These are phyloP conservation scores for Pygocentrus nattereri DNA, from an alignment of 2,797 vertebrate genomes.

Conservation along the genomic window DNA sequence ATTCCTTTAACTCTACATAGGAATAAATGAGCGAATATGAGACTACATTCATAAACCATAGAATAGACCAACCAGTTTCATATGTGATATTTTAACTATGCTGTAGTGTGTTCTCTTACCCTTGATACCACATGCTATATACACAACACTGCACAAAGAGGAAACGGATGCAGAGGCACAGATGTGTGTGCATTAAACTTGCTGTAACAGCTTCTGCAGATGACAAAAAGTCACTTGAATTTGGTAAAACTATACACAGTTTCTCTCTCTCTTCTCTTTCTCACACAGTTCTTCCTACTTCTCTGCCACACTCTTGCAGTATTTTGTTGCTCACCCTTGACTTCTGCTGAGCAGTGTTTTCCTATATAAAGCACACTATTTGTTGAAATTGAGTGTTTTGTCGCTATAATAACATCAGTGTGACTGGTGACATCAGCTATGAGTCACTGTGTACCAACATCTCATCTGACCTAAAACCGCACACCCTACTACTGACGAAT, in stretches of 20 bases:
- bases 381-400: conserved; percentile 32
- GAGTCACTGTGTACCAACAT: conserved; percentile 21
- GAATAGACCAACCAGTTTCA: conserved; percentile 3
- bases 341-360: conserved; percentile 2
- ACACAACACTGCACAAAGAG: conserved; percentile 18
- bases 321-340: background rate
- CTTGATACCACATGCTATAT: conserved; percentile 17
- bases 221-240: conserved; percentile 37
- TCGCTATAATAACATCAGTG: conserved; percentile 43
- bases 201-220: conserved; percentile 34
- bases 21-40: background rate
- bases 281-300: background rate
- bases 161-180: conserved; percentile 48
- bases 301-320: background rate
- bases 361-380: background rate
- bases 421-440: conserved; percentile 39
- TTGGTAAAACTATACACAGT: conserved; percentile 16
- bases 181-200: conserved; percentile 40
- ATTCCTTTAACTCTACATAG: background rate
- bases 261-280: background rate
- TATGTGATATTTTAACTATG: conserved; percentile 23
- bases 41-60: background rate
- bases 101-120: conserved; percentile 18
- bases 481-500: conserved; percentile 7
- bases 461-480: conserved; percentile 35